A percentile compares a stretch with the other conserved stretches of the same genome.
phyloP scores from a whole-genome alignment of 2,797 vertebrate genomes.

The Argyrosomus regius region DNA sequence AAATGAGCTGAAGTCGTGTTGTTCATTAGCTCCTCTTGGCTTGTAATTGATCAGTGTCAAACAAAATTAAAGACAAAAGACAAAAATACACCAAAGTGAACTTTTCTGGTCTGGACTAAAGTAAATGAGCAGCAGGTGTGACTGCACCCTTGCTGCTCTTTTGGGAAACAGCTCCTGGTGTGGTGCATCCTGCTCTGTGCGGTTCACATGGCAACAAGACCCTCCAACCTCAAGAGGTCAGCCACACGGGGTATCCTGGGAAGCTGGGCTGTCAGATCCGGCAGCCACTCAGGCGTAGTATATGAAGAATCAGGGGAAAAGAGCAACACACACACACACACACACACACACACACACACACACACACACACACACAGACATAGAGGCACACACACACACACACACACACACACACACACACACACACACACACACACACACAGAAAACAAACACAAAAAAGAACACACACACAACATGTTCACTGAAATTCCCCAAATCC shows the following conservation, averaged over 20 bases:
- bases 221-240: constrained; percentile 72
- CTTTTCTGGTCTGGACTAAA: constrained; percentile 24
- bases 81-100: constrained; percentile 10
- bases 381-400: constrained; percentile 32
- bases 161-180: constrained; percentile 32
- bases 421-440: constrained; percentile 36
- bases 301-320: constrained; percentile 51
- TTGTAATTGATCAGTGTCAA: constrained; percentile 21
- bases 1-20: constrained; percentile 24
- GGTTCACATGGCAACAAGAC: constrained; percentile 81
- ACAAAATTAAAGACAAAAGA: constrained; percentile 11
- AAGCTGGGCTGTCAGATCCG: constrained; percentile 78
- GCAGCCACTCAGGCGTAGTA: constrained; percentile 75
- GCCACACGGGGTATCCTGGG: constrained; percentile 71
- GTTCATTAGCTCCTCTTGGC: constrained; percentile 1
- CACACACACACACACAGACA: constrained; percentile 27
- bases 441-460: constrained; percentile 33
- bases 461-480: constrained; percentile 35
- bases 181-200: constrained; percentile 57
- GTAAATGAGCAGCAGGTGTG: constrained; percentile 62
- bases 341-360: constrained; percentile 38
- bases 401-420: constrained; percentile 29
- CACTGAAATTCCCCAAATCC: constrained; percentile 72
- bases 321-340: constrained; percentile 41
- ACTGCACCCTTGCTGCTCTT: constrained; percentile 27